A percentile compares a stretch with the other conserved stretches of the same genome.
Conservation (phyloP, 1,140 invertebrate genomes). For the Oreohelix idahoensis region DNA sequence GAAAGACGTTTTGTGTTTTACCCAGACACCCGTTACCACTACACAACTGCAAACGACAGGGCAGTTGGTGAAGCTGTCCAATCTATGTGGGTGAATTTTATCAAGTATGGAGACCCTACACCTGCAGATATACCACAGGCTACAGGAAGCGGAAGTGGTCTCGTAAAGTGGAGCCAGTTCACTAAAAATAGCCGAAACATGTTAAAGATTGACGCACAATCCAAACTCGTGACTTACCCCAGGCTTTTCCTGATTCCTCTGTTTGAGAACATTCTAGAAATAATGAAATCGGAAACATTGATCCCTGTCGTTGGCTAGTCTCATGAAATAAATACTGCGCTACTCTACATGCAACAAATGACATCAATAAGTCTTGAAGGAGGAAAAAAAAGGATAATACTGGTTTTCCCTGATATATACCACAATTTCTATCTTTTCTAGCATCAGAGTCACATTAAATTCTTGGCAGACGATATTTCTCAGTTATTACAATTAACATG, state of each 20-base stretch:
- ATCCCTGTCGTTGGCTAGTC: neutral
- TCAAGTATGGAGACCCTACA: slow-evolving; percentile 10
- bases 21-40: neutral
- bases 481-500: too few species aligned
- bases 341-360: neutral
- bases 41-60: neutral
- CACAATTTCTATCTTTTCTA: too few species aligned
- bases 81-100: slow-evolving; percentile 22
- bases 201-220: neutral
- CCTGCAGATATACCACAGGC: neutral
- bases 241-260: neutral
- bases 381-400: too few species aligned
- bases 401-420: too few species aligned
- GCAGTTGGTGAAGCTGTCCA: slow-evolving; percentile 5
- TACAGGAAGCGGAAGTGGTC: neutral
- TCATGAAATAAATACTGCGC: neutral
- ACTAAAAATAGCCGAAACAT: neutral
- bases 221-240: neutral
- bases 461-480: too few species aligned
- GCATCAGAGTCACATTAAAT: too few species aligned
- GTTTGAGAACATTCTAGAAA: slow-evolving; percentile 10
- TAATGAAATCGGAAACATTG: neutral
- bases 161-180: neutral
- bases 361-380: too few species aligned
- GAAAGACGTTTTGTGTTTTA: slow-evolving; percentile 16